Percentiles rank a stretch among this genome's conserved stretches.
Conservation (phyloP, 2,888 invertebrate species). For the Augiades crinisus region DNA sequence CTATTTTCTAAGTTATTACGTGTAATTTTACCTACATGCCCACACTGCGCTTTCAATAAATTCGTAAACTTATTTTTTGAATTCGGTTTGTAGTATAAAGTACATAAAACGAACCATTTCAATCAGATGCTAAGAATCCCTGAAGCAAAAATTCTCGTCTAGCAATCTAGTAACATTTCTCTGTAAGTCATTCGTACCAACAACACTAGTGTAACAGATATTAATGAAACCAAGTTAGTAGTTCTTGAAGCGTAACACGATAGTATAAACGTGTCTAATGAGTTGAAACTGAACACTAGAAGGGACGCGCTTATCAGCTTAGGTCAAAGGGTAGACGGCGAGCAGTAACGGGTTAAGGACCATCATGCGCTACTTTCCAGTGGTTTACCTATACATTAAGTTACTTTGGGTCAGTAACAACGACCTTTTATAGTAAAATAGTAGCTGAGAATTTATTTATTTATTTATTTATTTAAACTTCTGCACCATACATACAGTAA, state of each 20-base stretch:
- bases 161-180: no score
- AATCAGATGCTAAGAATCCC: background rate
- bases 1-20: no score
- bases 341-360: background rate
- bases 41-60: no score
- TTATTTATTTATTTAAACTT: no score
- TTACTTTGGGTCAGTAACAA: background rate
- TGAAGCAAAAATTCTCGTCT: background rate
- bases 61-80: no score
- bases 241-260: slow-evolving; percentile 11
- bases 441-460: background rate
- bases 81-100: no score
- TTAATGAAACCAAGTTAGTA: slow-evolving; percentile 14
- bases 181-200: background rate
- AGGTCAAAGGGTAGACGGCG: slow-evolving; percentile 7
- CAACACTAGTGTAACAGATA: background rate
- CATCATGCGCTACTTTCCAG: background rate
- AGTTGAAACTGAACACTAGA: background rate
- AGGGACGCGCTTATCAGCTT: slow-evolving; percentile 7
- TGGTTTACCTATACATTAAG: background rate
- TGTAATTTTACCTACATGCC: no score
- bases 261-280: slow-evolving; percentile 12
- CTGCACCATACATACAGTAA: no score
- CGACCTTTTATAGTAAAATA: background rate
- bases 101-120: no score